Conservation (phyloP, 1,140 invertebrate species). For the Danaus melanippus region DNA sequence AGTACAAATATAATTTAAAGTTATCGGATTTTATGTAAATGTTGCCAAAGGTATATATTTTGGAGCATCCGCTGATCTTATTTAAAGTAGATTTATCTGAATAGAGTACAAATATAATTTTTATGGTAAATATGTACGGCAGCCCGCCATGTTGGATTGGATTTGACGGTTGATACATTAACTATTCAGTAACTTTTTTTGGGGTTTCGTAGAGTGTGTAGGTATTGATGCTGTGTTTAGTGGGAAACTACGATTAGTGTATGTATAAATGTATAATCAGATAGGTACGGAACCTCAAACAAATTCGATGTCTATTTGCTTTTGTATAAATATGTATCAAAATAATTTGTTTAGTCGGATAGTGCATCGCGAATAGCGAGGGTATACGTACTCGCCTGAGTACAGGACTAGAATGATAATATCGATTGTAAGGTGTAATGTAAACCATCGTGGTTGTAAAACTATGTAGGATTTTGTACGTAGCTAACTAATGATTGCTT, state of each 20-base stretch:
- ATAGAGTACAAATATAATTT: conserved; percentile 50
- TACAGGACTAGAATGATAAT: conserved; percentile 32
- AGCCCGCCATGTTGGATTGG: conserved; percentile 42
- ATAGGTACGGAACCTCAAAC: conserved; percentile 10
- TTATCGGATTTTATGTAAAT: conserved; percentile 63
- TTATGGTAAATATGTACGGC: conserved; percentile 35
- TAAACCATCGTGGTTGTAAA: conserved; percentile 73
- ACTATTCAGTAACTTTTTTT: background rate
- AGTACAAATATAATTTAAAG: conserved; percentile 69
- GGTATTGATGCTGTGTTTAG: conserved; percentile 3
- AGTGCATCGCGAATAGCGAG: conserved; percentile 25
- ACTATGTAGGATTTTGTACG: conserved; percentile 73
- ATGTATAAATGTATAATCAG: background rate
- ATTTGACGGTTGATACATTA: background rate
- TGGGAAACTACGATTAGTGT: background rate
- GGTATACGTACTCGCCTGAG: conserved; percentile 32
- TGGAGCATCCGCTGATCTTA: conserved; percentile 52
- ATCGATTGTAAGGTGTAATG: conserved; percentile 45
- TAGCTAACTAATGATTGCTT: conserved; percentile 65
- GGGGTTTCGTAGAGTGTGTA: conserved; percentile 3
- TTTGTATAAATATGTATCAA: conserved; percentile 10
- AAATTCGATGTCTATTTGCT: background rate
- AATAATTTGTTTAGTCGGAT: conserved; percentile 7
- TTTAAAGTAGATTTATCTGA: conserved; percentile 53
- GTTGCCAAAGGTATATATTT: conserved; percentile 69